Evolutionary conservation across 2,888 invertebrate species (phyloP).

Genomic region (Falcaria lacertinaria): DNA sequence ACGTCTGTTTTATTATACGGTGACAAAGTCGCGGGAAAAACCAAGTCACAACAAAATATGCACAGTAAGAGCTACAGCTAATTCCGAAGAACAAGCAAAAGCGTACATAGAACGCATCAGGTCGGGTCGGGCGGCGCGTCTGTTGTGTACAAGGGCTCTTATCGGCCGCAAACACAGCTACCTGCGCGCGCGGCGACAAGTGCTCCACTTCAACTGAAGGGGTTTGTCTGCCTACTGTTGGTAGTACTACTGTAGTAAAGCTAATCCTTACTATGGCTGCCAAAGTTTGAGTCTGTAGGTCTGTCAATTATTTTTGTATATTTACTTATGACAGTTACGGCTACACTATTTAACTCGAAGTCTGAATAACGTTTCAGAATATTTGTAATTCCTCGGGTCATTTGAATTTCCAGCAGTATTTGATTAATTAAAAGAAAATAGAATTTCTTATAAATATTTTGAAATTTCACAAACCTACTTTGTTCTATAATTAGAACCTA

Average conservation of each 20-base stretch:
- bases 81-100: constrained; percentile 6
- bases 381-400: too few species aligned
- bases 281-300: neutral
- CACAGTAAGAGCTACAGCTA: neutral
- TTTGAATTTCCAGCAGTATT: too few species aligned
- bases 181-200: constrained; percentile 47
- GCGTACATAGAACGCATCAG: constrained; percentile 25
- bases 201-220: constrained; percentile 50
- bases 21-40: too few species aligned
- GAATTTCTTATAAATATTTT: too few species aligned
- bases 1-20: too few species aligned
- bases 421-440: too few species aligned
- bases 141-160: constrained; percentile 31
- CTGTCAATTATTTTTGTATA: neutral
- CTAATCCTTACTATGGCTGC: neutral
- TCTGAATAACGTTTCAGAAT: too few species aligned
- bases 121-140: constrained; percentile 33
- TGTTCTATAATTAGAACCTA: too few species aligned
- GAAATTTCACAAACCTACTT: too few species aligned
- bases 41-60: too few species aligned
- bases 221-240: constrained; percentile 44
- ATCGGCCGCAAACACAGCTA: constrained; percentile 52
- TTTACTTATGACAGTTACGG: too few species aligned
- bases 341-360: too few species aligned
- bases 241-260: neutral